phyloP scores from a whole-genome alignment of 1,140 invertebrate species.

The Colletes latitarsis region DNA sequence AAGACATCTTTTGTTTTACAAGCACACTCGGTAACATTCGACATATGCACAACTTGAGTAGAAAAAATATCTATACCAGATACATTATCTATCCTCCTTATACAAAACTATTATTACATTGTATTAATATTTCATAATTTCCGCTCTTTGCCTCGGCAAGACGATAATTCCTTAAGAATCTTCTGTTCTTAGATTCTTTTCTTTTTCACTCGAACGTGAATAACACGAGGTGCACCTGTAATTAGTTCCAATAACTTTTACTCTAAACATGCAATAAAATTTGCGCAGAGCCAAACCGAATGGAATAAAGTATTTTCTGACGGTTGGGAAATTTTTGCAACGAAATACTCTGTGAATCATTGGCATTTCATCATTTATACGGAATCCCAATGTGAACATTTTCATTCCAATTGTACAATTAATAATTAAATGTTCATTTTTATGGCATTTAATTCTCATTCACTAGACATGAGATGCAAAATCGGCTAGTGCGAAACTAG shows the following conservation, averaged over 20 bases:
- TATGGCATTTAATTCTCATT: constrained; percentile 17
- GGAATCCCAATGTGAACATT: constrained; percentile 62
- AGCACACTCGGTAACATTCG: constrained; percentile 69
- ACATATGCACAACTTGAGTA: constrained; percentile 74
- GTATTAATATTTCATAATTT: constrained; percentile 68
- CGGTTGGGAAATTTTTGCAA: constrained; percentile 60
- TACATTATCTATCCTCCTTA: constrained; percentile 71
- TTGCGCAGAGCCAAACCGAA: constrained; percentile 24
- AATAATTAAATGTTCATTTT: constrained; percentile 40
- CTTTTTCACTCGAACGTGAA: constrained; percentile 36
- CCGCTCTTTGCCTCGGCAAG: constrained; percentile 46
- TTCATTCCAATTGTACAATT: constrained; percentile 66
- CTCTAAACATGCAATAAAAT: constrained; percentile 33
- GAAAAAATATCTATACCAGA: constrained; percentile 77
- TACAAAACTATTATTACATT: constrained; percentile 73
- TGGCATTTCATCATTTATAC: constrained; percentile 69
- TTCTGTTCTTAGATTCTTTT: constrained; percentile 24
- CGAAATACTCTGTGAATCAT: constrained; percentile 65
- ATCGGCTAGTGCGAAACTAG: constrained; percentile 42
- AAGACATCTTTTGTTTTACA: constrained; percentile 66
- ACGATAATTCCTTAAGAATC: constrained; percentile 47
- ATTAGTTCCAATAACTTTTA: constrained; percentile 30
- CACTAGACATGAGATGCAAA: constrained; percentile 37
- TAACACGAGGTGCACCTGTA: constrained; percentile 42
- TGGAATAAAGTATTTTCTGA: constrained; percentile 35